Evolutionary conservation across 2,888 invertebrate genomes (phyloP).

Genomic region (Calameuta pallipes): DNA sequence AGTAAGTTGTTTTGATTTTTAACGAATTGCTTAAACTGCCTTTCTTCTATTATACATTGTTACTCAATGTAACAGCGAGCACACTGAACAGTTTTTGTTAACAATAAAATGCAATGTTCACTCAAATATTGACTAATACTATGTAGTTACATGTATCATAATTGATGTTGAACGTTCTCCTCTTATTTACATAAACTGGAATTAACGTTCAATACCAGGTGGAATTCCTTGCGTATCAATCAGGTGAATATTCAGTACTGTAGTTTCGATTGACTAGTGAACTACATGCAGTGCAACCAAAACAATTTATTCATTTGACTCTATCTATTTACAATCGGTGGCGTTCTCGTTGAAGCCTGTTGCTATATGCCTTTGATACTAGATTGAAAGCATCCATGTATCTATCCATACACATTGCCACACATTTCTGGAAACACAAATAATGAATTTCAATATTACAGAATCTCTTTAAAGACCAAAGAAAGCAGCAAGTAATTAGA

Average conservation of each 20-base stretch:
- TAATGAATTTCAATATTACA: conserved; percentile 15
- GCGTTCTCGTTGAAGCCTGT: conserved; percentile 85
- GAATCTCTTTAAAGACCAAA: neutral
- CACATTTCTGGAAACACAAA: conserved; percentile 82
- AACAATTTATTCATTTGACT: conserved; percentile 44
- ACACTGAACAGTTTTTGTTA: neutral
- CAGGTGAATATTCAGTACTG: neutral
- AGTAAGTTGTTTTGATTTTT: neutral
- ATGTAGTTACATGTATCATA: neutral
- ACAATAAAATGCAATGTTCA: neutral
- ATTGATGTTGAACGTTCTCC: neutral
- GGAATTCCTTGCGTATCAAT: neutral
- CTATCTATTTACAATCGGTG: conserved; percentile 69
- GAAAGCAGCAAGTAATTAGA: neutral
- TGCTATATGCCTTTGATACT: conserved; percentile 89
- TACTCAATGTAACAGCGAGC: neutral
- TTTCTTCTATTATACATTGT: neutral
- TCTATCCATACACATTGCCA: conserved; percentile 98
- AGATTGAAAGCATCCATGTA: conserved; percentile 97
- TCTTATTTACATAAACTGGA: neutral
- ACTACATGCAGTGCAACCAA: conserved; percentile 36
- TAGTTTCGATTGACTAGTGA: conserved; percentile 24
- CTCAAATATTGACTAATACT: neutral
- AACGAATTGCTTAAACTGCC: neutral
- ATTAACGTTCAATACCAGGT: neutral